A percentile compares a stretch with the other conserved stretches of the same genome.
phyloP scores from a whole-genome alignment of 2,888 invertebrate genomes.

The Coremacera marginata region DNA sequence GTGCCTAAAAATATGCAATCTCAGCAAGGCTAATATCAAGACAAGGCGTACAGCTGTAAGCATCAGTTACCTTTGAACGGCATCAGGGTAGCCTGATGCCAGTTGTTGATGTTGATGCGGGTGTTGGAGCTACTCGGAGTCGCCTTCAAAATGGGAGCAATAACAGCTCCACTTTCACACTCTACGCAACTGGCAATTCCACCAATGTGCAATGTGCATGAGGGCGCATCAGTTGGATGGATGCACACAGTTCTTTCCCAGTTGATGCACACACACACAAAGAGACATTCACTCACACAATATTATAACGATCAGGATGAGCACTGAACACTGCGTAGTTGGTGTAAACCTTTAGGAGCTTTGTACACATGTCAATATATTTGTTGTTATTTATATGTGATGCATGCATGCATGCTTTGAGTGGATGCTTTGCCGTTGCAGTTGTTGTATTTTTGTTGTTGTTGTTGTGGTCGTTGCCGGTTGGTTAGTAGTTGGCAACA shows the following conservation, averaged over 20 bases:
- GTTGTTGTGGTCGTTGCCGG: background rate
- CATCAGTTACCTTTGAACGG: background rate
- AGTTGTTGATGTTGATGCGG: background rate
- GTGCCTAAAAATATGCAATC: slow-evolving; percentile 25
- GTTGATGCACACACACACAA: background rate
- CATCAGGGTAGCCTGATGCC: background rate
- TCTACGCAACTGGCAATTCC: background rate
- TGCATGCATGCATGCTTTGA: too few species aligned
- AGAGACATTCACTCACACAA: too few species aligned
- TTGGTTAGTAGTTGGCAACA: slow-evolving; percentile 12
- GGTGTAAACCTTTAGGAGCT: background rate
- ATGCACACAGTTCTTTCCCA: background rate
- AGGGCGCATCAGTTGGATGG: background rate
- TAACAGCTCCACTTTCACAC: slow-evolving; percentile 21
- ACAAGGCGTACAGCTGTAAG: background rate
- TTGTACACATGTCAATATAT: background rate
- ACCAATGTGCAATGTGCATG: background rate
- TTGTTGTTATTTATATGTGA: too few species aligned
- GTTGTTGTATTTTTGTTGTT: background rate
- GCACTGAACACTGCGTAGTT: too few species aligned
- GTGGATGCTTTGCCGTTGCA: background rate
- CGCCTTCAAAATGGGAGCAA: background rate
- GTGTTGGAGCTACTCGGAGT: background rate
- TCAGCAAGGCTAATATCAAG: background rate
- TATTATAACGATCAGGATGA: too few species aligned